Base-by-base conservation (phyloP, 2,113 vertebrate species). In the Ondatra zibethicus region DNA sequence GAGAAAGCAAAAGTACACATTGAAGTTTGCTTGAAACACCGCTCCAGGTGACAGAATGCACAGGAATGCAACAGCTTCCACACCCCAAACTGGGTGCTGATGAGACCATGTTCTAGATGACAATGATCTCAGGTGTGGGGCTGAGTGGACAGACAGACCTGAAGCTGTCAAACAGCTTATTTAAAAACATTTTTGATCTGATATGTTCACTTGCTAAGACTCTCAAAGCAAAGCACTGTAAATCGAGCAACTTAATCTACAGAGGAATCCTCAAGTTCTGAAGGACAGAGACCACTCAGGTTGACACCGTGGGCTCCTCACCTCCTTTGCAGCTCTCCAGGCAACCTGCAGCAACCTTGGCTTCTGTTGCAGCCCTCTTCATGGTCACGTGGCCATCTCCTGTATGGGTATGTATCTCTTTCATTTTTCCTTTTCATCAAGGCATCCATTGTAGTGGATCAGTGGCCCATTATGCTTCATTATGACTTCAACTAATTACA, bases 141-240 rank as follows among this genome's bases (percentile, higher is more conserved):
- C 23, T 3, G 21, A 8, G 36, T 33, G 61, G 4, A 1, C 7
- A 47, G 9, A 36, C 7, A 47, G 10, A 50, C 1, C 13, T 21
- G 12, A 19, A 45, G 77, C n/a, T 77, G 17, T n/a, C 66, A 55
- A 63, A 88, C 1, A 84, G 12, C 23, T 61, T 27, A 84, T 29
- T 84, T 63, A 42, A 66, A 78, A 92, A 52, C 33, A 78, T 84
- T 91, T 52, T 16, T 63, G 6, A 89, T 55, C 10, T 29, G 45
- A 25, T 13, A 25, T 17, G n/a, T 19, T 84, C 19, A 42, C 42
- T 36, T 33, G 52, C 61, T 50, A 55, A 31, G 29, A 58, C 3
- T 58, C 42, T 78, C 27, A 45, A 87, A 58, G 23, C 31, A 66
- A 87, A 50, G 10, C 27, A 58, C 6, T n/a, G 33, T 2, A 27